phyloP scores from a whole-genome alignment of 2,113 vertebrate genomes.

The Crotophaga sulcirostris region DNA sequence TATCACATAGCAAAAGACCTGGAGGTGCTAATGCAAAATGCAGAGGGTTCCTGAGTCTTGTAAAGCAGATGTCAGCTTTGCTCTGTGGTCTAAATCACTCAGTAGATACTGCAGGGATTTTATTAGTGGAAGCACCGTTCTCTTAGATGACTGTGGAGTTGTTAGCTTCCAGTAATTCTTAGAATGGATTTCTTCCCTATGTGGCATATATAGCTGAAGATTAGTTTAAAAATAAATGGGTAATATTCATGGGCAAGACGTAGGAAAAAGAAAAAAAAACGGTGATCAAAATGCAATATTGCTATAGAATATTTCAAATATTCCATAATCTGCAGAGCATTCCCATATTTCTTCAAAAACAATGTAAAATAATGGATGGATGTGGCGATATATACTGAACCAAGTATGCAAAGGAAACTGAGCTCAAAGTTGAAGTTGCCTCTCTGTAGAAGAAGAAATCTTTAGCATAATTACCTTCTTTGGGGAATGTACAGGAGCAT shows the following conservation, averaged over 20 bases:
- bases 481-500: background rate
- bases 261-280: background rate
- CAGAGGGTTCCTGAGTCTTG: background rate
- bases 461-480: background rate
- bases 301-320: background rate
- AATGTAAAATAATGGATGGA: background rate
- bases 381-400: background rate
- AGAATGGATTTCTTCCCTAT: background rate
- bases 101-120: background rate
- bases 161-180: conserved; percentile 5
- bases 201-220: background rate
- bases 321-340: background rate
- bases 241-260: background rate
- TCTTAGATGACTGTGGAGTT: background rate
- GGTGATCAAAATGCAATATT: background rate
- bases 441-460: background rate
- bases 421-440: background rate
- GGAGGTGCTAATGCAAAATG: background rate
- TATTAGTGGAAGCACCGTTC: background rate
- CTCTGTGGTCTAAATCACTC: background rate
- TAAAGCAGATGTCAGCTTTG: background rate
- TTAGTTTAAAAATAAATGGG: background rate
- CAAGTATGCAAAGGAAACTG: background rate
- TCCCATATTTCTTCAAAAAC: background rate
- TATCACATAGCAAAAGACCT: background rate